Percentiles rank a stretch among this genome's conserved stretches.
Conservation (phyloP, 2,888 invertebrate species). For the Phlogophora meticulosa region DNA sequence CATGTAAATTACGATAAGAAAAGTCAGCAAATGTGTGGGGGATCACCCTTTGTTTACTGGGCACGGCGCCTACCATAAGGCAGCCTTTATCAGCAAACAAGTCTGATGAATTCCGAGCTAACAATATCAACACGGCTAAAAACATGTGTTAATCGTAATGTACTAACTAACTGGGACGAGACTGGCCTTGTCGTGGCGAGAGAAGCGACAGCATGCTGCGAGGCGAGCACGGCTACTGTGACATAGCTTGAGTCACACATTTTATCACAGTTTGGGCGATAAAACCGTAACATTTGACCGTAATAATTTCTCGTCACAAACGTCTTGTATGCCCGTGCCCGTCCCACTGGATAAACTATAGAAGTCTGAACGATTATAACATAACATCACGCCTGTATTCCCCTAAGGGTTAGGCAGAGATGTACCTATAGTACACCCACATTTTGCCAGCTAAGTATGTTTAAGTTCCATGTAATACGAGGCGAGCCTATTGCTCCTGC, state of each 20-base stretch:
- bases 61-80: slow-evolving; percentile 33
- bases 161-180: slow-evolving; percentile 2
- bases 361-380: background rate
- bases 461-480: too few species aligned
- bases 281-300: too few species aligned
- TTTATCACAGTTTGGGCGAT: too few species aligned
- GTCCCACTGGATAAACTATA: background rate
- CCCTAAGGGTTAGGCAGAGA: too few species aligned
- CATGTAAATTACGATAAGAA: slow-evolving; percentile 39
- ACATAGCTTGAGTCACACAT: too few species aligned
- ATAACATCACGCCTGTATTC: too few species aligned
- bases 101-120: slow-evolving; percentile 35
- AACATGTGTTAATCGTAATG: slow-evolving; percentile 23
- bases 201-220: background rate
- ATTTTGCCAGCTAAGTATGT: too few species aligned
- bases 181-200: slow-evolving; percentile 10
- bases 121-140: slow-evolving; percentile 38
- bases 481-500: background rate
- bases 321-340: too few species aligned
- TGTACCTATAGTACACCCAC: too few species aligned
- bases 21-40: slow-evolving; percentile 41
- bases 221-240: too few species aligned
- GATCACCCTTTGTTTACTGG: slow-evolving; percentile 50
- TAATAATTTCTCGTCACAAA: too few species aligned
- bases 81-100: slow-evolving; percentile 41